Percentiles rank a stretch among this genome's conserved stretches.
phyloP scores from a whole-genome alignment of 2,797 vertebrate genomes.

The Hypotaenidia okinawae region DNA sequence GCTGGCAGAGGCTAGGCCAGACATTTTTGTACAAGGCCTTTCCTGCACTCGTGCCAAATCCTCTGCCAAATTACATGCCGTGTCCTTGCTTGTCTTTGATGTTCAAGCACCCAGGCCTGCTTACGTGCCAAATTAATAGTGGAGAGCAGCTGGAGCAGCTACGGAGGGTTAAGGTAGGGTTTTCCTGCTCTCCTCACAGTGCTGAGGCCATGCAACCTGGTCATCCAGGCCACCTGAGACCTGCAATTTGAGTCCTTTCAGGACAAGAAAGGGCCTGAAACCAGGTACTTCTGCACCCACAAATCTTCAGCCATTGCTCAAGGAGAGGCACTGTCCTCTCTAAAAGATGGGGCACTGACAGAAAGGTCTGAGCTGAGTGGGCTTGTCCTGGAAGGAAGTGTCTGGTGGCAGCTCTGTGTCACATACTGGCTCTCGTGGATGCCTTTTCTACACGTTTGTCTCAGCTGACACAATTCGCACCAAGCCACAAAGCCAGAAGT shows the following conservation, averaged over 20 bases:
- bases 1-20: neutral
- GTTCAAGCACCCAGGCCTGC: neutral
- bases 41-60: neutral
- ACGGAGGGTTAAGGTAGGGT: neutral
- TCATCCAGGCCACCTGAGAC: neutral
- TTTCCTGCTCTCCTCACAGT: rapidly evolving
- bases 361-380: neutral
- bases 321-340: neutral
- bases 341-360: neutral
- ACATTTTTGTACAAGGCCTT: neutral
- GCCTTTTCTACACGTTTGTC: neutral
- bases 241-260: neutral
- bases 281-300: neutral
- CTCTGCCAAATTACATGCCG: neutral
- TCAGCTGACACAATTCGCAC: neutral
- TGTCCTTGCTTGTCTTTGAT: conserved; percentile 27
- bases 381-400: rapidly evolving
- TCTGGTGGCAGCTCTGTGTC: neutral
- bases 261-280: neutral
- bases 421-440: neutral
- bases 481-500: neutral
- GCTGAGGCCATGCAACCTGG: neutral
- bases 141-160: neutral
- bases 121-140: neutral
- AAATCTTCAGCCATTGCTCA: neutral